These are phyloP conservation scores for Amphiprion percula DNA, from an alignment of 2,113 vertebrate genomes.

Conservation along the genomic window DNA sequence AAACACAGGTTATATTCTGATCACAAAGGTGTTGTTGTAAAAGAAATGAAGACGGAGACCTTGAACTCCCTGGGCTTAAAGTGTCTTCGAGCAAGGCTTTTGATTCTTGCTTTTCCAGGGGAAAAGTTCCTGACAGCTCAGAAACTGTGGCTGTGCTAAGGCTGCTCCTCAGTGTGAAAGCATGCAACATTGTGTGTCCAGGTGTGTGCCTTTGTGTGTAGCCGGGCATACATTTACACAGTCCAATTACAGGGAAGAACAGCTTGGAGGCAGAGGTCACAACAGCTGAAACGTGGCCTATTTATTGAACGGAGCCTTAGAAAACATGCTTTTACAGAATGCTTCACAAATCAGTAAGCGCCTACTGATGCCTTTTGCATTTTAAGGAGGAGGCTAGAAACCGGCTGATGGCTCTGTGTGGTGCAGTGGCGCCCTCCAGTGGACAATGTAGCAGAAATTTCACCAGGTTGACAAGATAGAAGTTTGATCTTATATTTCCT, in stretches of 20 bases:
- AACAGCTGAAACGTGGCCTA: background rate
- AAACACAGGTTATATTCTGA: conserved; percentile 9
- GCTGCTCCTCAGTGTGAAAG: too few species aligned
- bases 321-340: conserved; percentile 6
- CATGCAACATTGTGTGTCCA: background rate
- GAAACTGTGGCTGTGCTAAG: too few species aligned
- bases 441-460: conserved; percentile 19
- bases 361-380: conserved; percentile 2
- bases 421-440: conserved; percentile 55
- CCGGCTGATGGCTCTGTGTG: background rate
- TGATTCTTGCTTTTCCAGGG: background rate
- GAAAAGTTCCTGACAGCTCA: background rate
- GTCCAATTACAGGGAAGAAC: background rate
- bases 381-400: background rate
- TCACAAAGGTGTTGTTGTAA: background rate
- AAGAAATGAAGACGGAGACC: background rate
- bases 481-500: conserved; percentile 7
- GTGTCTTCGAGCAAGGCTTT: background rate
- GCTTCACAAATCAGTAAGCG: background rate
- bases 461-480: background rate
- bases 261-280: background rate
- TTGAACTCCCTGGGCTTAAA: background rate
- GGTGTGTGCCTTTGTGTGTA: background rate
- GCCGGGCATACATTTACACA: background rate
- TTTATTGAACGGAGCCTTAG: conserved; percentile 1